Evolutionary conservation across 2,888 invertebrate genomes (phyloP), one percentile per base, ranked within the genome.

Genomic region (Autographa gamma): DNA sequence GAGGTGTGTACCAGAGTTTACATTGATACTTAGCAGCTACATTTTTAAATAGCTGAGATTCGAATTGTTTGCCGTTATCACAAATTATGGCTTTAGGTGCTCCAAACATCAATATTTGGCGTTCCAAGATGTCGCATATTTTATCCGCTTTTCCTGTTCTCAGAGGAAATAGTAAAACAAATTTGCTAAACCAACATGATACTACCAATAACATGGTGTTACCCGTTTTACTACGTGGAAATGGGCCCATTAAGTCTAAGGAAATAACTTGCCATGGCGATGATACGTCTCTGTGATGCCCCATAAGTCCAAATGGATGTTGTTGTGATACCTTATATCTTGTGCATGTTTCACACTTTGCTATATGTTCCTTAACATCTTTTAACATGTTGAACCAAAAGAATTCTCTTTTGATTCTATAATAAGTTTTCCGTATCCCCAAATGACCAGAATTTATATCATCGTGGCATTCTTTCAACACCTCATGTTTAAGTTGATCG

Each of bases 141-240:
- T 63, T 63, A 7, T 63, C 52, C 11, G 62, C 41, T 43, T 52
- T 63, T 16, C 62, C 62, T 16, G 62, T 63, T 18, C 62, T 16
- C 25, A 63, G 41, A 31, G 62, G 52, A 63, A 52, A 52, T 7
- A 62, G 6, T 19, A 59, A 25, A 16, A 56, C 38, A 25, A 60
- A 60, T 31, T 66, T 66, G 52, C 59, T 52, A 52, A 66, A 58
- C 58, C 64, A 64, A 41, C 58, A 64, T 1, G 64, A 41, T n/a
- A 56, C 58, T 9, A 64, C 64, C 38, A 64, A 64, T 9, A 64
- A 14, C 64, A 64, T 64, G 8, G 64, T 64, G 13, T 64, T 41
- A 9, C 64, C 41, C 16, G 25, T 25, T 25, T 64, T 64, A 25
- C 64, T 64, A 41, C 25, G 6, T 2, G 64, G 64, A 25, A 64